Evolutionary conservation across 2,888 invertebrate species (phyloP), one percentile per base, ranked within the genome.

Genomic region (Hydrotaea cyrtoneurina): DNA sequence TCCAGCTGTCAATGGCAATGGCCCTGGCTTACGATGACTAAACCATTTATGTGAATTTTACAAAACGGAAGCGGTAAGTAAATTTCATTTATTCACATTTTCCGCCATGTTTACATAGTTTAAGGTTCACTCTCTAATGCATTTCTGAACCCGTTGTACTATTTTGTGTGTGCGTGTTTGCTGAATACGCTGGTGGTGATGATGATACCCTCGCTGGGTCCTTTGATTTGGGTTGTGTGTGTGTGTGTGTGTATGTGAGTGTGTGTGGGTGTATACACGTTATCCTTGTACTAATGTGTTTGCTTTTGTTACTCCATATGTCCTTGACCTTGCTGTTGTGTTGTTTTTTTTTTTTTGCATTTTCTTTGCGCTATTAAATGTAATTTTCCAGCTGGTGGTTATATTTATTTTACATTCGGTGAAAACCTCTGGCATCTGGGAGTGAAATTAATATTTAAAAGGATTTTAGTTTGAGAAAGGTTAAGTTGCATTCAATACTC

Each of bases 11-110:
- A 15, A 11, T 4, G 10, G 62, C 31, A 26, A n/a, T n/a, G 8
- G 26, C n/a, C n/a, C 8, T 23, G 36, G 62, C 31, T 62, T n/a
- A n/a, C 31, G 13, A 46, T 23, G 46, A 11, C 23, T 17, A 43
- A 69, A 46, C 3, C 72, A 66, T 55, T 50, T 62, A 31, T 64
- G 50, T 36, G 53, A 59, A 77, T 69, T 78, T 71, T 80, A 46
- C 17, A 71, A 69, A 80, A 78, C 64, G 53, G 77, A 80, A 74
- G 64, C 77, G 83, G 83, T 83, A 78, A 83, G 83, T 78, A 36
- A 77, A 75, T 80, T 80, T 62, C n/a, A 69, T 59, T 76, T 46
- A 43, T 71, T 69, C 26, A 19, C 31, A 55, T 53, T 50, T 69
- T 80, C 36, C 19, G 23, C 7, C 31, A 21, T 59, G 21, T 74